These are phyloP conservation scores for Zophobas morio DNA, from an alignment of 1,140 invertebrate genomes.

Conservation along the genomic window DNA sequence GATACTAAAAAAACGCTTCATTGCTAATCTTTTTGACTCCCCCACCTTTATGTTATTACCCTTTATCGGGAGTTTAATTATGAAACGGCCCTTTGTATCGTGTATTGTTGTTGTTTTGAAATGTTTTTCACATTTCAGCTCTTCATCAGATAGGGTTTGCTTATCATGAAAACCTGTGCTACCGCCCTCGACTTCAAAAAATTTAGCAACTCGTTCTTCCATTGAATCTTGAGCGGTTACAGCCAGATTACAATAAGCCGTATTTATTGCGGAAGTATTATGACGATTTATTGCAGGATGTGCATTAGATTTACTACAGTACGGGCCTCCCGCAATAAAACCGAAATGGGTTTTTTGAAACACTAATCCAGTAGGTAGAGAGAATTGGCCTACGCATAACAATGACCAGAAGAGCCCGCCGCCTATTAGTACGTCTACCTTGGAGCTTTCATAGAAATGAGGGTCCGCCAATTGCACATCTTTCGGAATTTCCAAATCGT, in stretches of 20 bases:
- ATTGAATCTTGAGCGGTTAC: slow-evolving; percentile 1
- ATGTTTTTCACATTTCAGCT: slow-evolving; percentile 58
- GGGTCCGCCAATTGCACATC: no score
- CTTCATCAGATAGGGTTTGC: slow-evolving; percentile 53
- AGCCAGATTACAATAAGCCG: no score
- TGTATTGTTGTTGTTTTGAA: slow-evolving; percentile 57
- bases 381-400: slow-evolving; percentile 55
- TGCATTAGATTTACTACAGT: no score
- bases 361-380: slow-evolving; percentile 51
- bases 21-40: slow-evolving; percentile 61
- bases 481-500: no score
- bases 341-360: slow-evolving; percentile 60
- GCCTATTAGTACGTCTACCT: no score
- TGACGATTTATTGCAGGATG: no score
- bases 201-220: slow-evolving; percentile 50
- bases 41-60: slow-evolving; percentile 54
- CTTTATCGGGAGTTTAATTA: slow-evolving; percentile 63
- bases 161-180: background rate
- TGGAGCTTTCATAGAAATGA: no score
- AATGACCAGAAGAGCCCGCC: slow-evolving; percentile 58
- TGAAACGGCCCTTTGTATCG: slow-evolving; percentile 59
- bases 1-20: slow-evolving; percentile 58
- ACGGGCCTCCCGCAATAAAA: no score
- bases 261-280: no score
- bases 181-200: slow-evolving; percentile 62